Evolutionary conservation across 1,140 invertebrate species (phyloP).

Genomic region (Cydia fagiglandana): DNA sequence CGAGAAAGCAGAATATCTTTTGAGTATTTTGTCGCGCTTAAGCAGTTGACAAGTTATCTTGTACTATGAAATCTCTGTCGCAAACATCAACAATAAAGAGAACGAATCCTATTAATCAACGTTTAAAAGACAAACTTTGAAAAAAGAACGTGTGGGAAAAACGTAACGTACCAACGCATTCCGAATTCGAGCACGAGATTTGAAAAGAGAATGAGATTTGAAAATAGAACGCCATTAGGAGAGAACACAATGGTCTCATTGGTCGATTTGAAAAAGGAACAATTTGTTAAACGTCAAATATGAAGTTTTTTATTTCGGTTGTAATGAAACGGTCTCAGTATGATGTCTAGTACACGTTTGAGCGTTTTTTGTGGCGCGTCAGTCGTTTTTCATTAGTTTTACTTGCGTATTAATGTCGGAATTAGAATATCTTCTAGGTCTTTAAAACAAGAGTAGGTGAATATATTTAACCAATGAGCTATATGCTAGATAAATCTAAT

Average conservation of each 20-base stretch:
- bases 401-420: slow-evolving; percentile 71
- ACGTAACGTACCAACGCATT: slow-evolving; percentile 65
- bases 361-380: slow-evolving; percentile 61
- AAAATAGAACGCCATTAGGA: slow-evolving; percentile 79
- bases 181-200: slow-evolving; percentile 76
- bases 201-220: slow-evolving; percentile 79
- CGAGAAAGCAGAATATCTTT: too few relatives aligned
- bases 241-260: slow-evolving; percentile 76
- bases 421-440: slow-evolving; percentile 58
- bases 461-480: not conserved
- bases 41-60: not conserved
- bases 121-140: slow-evolving; percentile 68
- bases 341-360: slow-evolving; percentile 71
- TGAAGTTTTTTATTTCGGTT: slow-evolving; percentile 75
- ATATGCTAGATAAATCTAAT: too few relatives aligned
- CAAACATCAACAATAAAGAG: slow-evolving; percentile 57
- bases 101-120: slow-evolving; percentile 75
- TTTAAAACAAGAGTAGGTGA: not conserved
- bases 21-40: not conserved
- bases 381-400: slow-evolving; percentile 72
- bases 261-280: slow-evolving; percentile 79
- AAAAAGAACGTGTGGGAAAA: slow-evolving; percentile 75
- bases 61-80: not conserved
- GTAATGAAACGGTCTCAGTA: slow-evolving; percentile 72
- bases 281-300: slow-evolving; percentile 80